A percentile compares a stretch with the other conserved stretches of the same genome.
phyloP scores from a whole-genome alignment of 2,888 invertebrate genomes.

The Scaptomyza caliginosa region DNA sequence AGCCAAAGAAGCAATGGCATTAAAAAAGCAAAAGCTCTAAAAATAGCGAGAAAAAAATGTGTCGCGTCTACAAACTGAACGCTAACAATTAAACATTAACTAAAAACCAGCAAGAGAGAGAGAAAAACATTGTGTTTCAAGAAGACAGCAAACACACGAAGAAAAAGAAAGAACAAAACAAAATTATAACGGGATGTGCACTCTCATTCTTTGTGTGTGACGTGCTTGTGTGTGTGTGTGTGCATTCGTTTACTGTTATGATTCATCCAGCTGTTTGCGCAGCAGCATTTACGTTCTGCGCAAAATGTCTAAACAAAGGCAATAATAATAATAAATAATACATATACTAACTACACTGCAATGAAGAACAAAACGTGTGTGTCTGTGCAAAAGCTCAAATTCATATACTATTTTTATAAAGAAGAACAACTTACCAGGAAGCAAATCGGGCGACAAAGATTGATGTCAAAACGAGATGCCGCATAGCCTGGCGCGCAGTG shows the following conservation, averaged over 20 bases:
- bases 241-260: slow-evolving; percentile 65
- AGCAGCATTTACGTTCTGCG: slow-evolving; percentile 65
- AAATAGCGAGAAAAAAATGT: slow-evolving; percentile 56
- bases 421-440: slow-evolving; percentile 63
- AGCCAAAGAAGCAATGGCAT: slow-evolving; percentile 43
- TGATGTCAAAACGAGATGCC: slow-evolving; percentile 70
- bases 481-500: slow-evolving; percentile 44
- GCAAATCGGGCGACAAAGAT: slow-evolving; percentile 75
- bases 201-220: slow-evolving; percentile 18
- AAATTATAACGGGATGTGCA: slow-evolving; percentile 14
- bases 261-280: slow-evolving; percentile 75
- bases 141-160: slow-evolving; percentile 1
- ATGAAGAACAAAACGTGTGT: slow-evolving; percentile 16
- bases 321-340: slow-evolving; percentile 23
- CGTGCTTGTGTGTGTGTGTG: slow-evolving; percentile 10
- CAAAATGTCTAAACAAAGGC: slow-evolving; percentile 53
- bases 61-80: slow-evolving; percentile 52
- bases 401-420: slow-evolving; percentile 8
- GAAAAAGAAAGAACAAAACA: slow-evolving; percentile 1
- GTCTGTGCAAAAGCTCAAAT: slow-evolving; percentile 42
- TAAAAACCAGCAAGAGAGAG: slow-evolving; percentile 35
- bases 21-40: slow-evolving; percentile 48
- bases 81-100: slow-evolving; percentile 42
- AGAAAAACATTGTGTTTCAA: slow-evolving; percentile 22
- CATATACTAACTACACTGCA: slow-evolving; percentile 30